Percentiles rank a stretch among this genome's conserved stretches.
Conservation (phyloP, 2,113 vertebrate species). For the Onychostruthus taczanowskii region DNA sequence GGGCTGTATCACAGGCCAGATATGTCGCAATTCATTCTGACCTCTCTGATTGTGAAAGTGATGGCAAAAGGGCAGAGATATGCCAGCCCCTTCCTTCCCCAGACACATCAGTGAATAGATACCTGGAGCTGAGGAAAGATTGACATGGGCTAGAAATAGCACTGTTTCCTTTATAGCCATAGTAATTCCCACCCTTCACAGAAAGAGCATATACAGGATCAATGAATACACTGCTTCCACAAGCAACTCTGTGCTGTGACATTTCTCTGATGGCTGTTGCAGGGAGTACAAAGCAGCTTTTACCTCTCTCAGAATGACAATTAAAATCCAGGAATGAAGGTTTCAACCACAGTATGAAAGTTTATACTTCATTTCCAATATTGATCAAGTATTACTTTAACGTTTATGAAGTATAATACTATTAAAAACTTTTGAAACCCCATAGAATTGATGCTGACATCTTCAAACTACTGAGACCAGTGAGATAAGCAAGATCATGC, state of each 20-base stretch:
- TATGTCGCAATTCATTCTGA: not conserved
- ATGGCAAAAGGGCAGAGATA: not conserved
- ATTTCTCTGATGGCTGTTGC: not conserved
- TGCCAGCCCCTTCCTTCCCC: not conserved
- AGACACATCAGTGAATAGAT: not conserved
- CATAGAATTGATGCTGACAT: not conserved
- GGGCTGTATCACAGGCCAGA: not conserved
- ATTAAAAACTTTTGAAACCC: not conserved
- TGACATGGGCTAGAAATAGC: not conserved
- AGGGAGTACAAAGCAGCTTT: not conserved
- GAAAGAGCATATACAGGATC: not conserved
- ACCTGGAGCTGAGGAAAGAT: not conserved
- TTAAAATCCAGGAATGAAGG: not conserved
- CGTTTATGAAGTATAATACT: not conserved
- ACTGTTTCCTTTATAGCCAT: not conserved
- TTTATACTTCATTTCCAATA: not conserved
- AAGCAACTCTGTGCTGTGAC: not conserved
- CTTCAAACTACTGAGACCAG: not conserved
- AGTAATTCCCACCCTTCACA: not conserved
- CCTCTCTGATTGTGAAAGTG: not conserved
- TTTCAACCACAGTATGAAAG: not conserved
- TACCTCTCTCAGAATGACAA: not conserved
- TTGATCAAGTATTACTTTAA: not conserved
- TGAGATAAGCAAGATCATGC: not conserved
- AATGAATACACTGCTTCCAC: not conserved